Conservation (phyloP, 2,888 invertebrate species). For the Tholera decimalis region DNA sequence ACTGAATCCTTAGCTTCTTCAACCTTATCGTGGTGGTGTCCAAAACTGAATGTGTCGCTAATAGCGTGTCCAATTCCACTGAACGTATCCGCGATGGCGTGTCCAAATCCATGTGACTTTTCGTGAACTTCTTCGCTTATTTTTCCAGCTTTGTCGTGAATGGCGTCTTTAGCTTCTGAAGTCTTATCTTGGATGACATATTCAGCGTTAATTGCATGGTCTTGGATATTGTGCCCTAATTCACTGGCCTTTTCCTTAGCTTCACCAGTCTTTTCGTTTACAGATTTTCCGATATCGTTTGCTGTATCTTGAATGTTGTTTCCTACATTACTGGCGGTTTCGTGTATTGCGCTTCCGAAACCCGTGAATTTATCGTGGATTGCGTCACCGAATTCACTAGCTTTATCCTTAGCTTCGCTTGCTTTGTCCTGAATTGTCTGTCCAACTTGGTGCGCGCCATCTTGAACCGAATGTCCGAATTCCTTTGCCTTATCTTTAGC, state of each 20-base stretch:
- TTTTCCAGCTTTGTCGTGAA: conserved; percentile 56
- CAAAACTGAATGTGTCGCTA: conserved; percentile 66
- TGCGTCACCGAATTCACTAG: conserved; percentile 49
- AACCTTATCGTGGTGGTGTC: conserved; percentile 64
- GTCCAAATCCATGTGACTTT: conserved; percentile 62
- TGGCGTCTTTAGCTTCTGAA: conserved; percentile 52
- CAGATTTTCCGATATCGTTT: conserved; percentile 46
- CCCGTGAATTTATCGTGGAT: conserved; percentile 64
- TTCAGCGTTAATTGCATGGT: no score
- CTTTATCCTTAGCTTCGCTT: conserved; percentile 61
- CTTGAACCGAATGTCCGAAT: conserved; percentile 48
- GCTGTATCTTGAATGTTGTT: conserved; percentile 44
- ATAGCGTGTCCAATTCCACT: conserved; percentile 65
- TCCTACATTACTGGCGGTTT: conserved; percentile 61
- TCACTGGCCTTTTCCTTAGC: conserved; percentile 53
- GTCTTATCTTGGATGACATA: conserved; percentile 56
- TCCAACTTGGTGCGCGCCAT: conserved; percentile 55
- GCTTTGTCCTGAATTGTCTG: conserved; percentile 63
- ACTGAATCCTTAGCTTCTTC: conserved; percentile 63
- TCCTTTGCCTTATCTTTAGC: conserved; percentile 53
- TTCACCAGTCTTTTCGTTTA: conserved; percentile 54
- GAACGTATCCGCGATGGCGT: conserved; percentile 64
- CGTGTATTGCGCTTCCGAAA: conserved; percentile 57
- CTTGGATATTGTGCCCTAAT: conserved; percentile 47
- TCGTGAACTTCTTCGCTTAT: conserved; percentile 59